Percentiles rank a stretch among this genome's conserved stretches.
These are phyloP conservation scores for Balanococcus diminutus DNA, from an alignment of 2,888 invertebrate species.

Conservation along the genomic window DNA sequence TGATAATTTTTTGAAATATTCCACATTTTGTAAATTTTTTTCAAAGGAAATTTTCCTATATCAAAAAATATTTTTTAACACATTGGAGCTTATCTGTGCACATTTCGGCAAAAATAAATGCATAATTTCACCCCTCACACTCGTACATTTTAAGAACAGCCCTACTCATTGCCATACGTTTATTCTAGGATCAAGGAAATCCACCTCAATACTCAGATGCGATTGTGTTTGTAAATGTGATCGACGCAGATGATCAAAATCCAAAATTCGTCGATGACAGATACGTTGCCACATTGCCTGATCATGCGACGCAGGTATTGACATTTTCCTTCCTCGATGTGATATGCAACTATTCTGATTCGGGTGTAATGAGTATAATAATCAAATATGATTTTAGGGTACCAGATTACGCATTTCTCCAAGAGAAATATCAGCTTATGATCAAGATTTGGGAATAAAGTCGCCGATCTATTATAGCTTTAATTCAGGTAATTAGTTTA, in stretches of 20 bases:
- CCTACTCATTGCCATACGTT: no score
- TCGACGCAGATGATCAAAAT: conserved; percentile 92
- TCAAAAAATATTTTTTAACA: no score
- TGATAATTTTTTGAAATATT: no score
- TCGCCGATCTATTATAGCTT: conserved; percentile 75
- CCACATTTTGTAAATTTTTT: no score
- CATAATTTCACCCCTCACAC: no score
- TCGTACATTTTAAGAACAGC: no score
- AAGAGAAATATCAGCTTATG: conserved; percentile 75
- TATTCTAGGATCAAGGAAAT: conserved; percentile 76
- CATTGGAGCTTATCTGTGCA: no score
- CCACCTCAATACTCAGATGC: conserved; percentile 81
- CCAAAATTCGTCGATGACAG: conserved; percentile 79
- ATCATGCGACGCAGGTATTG: conserved; percentile 63
- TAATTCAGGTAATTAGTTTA: conserved; percentile 62
- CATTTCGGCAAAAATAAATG: no score
- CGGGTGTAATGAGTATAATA: background rate
- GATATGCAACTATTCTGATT: background rate
- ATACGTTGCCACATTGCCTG: conserved; percentile 73
- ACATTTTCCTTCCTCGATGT: background rate
- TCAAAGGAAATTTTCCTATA: no score
- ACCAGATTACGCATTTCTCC: conserved; percentile 72
- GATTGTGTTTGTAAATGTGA: conserved; percentile 75
- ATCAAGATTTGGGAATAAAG: conserved; percentile 81
- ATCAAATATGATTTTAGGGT: conserved; percentile 63